Evolutionary conservation across 2,888 invertebrate genomes (phyloP).

Genomic region (Alviniconcha strummeri): DNA sequence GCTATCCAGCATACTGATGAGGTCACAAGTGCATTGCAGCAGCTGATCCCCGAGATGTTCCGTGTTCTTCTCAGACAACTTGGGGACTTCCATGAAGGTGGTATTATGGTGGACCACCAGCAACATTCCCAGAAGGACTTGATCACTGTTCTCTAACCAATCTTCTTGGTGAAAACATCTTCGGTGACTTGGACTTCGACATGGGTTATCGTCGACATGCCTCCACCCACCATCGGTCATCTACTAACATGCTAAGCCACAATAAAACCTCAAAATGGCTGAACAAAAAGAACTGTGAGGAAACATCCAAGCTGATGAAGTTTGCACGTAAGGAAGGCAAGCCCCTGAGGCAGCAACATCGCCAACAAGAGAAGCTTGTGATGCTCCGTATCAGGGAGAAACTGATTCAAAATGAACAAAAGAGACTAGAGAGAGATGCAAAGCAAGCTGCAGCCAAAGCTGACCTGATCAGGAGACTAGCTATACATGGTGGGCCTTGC

Average conservation of each 20-base stretch:
- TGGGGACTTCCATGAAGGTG: slow-evolving; percentile 12
- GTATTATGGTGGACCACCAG: slow-evolving; percentile 12
- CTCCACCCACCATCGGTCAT: not conserved
- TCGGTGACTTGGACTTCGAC: slow-evolving; percentile 27
- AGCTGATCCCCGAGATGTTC: too few species aligned
- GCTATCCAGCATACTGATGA: too few species aligned
- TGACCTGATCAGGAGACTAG: not conserved
- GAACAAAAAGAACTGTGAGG: not conserved
- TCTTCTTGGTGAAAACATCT: slow-evolving; percentile 17
- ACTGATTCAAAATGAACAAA: not conserved
- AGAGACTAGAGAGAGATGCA: slow-evolving; percentile 7
- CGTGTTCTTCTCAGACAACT: not conserved
- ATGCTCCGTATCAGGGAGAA: not conserved
- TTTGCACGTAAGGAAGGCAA: not conserved
- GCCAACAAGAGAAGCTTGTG: not conserved
- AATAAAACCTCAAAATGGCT: slow-evolving; percentile 11
- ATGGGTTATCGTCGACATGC: slow-evolving; percentile 15
- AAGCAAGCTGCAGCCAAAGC: not conserved
- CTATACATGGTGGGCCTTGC: not conserved
- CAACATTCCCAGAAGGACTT: not conserved
- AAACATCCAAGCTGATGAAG: not conserved
- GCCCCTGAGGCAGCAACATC: not conserved
- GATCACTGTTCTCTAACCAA: slow-evolving; percentile 26
- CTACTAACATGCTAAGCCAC: slow-evolving; percentile 16
- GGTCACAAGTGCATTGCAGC: too few species aligned